Percentiles rank a stretch among this genome's conserved stretches.
These are phyloP conservation scores for Agrochola circellaris DNA, from an alignment of 2,888 invertebrate genomes.

Conservation along the genomic window DNA sequence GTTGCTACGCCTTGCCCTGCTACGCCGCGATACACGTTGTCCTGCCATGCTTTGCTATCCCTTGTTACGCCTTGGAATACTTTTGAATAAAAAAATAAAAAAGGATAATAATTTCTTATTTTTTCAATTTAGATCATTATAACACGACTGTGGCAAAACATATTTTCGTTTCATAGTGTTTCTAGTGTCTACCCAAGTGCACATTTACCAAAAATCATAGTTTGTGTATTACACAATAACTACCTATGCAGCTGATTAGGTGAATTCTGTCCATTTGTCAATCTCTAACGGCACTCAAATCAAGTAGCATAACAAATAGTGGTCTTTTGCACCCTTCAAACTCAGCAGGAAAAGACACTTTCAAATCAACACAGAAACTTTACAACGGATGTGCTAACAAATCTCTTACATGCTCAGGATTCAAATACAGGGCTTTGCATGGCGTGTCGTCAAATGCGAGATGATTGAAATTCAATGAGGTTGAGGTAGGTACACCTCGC, in stretches of 20 bases:
- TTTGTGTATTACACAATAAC: too few relatives aligned
- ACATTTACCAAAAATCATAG: background rate
- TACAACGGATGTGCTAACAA: conserved; percentile 31
- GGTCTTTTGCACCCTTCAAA: background rate
- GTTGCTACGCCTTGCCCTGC: background rate
- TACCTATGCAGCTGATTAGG: background rate
- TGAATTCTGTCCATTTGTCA: background rate
- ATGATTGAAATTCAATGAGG: conserved; percentile 66
- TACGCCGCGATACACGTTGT: background rate
- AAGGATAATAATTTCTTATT: background rate
- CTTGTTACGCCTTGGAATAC: background rate
- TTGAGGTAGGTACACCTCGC: conserved; percentile 18
- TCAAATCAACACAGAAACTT: conserved; percentile 26
- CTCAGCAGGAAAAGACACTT: background rate
- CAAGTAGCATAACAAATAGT: background rate
- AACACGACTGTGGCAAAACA: background rate
- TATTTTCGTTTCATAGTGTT: background rate
- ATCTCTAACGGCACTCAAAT: background rate
- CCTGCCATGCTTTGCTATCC: background rate
- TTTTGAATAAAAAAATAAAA: background rate
- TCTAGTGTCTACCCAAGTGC: background rate
- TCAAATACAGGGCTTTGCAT: conserved; percentile 51
- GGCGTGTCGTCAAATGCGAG: conserved; percentile 43
- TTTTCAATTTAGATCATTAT: background rate
- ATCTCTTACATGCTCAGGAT: conserved; percentile 46